Percentiles rank a stretch among this genome's conserved stretches.
Evolutionary conservation across 2,888 invertebrate genomes (phyloP).

Genomic region (Zaprionus obscuricornis): DNA sequence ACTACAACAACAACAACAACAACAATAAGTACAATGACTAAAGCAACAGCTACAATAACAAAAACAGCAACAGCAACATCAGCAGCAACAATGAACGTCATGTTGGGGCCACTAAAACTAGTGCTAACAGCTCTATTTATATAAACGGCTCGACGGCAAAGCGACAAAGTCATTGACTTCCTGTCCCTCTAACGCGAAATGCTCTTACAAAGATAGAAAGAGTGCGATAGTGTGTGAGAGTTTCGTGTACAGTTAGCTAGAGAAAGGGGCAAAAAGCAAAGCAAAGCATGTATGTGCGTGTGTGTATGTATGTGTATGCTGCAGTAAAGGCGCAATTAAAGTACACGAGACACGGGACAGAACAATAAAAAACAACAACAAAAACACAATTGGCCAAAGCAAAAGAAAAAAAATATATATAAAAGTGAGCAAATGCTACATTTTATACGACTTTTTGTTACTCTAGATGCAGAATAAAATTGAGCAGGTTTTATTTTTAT

Average conservation of each 20-base stretch:
- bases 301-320: conserved; percentile 35
- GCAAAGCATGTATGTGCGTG: conserved; percentile 1
- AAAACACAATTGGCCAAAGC: conserved; percentile 42
- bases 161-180: conserved; percentile 72
- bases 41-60: conserved; percentile 20
- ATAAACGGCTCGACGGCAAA: conserved; percentile 57
- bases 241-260: neutral
- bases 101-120: conserved; percentile 59
- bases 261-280: conserved; percentile 6
- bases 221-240: neutral
- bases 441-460: too few relatives aligned
- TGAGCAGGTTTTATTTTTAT: too few relatives aligned
- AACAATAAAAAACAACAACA: conserved; percentile 54
- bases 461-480: too few relatives aligned
- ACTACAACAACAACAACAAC: conserved; percentile 21
- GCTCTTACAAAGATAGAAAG: conserved; percentile 8
- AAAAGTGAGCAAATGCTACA: neutral
- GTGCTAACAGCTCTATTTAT: conserved; percentile 72
- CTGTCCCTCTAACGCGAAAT: conserved; percentile 46
- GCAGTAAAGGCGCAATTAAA: conserved; percentile 69
- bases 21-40: conserved; percentile 28
- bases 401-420: conserved; percentile 1
- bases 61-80: conserved; percentile 25
- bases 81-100: conserved; percentile 13
- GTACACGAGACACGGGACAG: conserved; percentile 64